Base-by-base conservation (phyloP, 2,888 invertebrate genomes). In the Pycnomerus fuliginosus region DNA sequence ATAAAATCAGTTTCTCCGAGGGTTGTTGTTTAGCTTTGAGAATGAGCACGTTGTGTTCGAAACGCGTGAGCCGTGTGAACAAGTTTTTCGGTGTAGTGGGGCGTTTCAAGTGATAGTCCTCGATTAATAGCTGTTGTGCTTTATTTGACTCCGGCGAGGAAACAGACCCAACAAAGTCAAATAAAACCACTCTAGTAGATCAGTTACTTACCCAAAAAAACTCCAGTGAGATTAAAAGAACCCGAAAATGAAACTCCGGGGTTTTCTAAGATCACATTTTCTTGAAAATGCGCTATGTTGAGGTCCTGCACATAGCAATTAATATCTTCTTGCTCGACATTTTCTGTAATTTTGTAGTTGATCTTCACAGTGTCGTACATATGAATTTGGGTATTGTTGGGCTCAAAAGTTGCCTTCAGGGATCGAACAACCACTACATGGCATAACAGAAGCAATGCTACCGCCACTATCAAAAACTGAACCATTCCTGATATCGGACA, bases 401-500 rank as follows among this genome's bases (percentile, higher is more conserved):
- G 61, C 25, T 61, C 55, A 41, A 68, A 64, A 3, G 53, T 40
- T 3, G 69, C 46, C 28, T 53, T 54, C 55, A 63, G 55, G 44
- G 58, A 50, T 33, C 55, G 50, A 16, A 59, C 64, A 1, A 64
- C 39, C 2, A 56, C 56, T 3, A 64, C 47, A 36, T 67, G 58
- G 43, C 65, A 59, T 3, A 64, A 24, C 16, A 68, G 51, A 4
- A 65, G 49, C 32, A 68, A 32, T 4, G 59, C 55, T 23, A 65
- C 51, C 12, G 68, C 37, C 14, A 68, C 49, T 36, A 67, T 58
- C 7, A 68, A 49, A 31, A 67, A 62, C 46, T 69, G 68, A 11
- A 64, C 52, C 29, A 63, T 42, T 31, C 61, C 61, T 16, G 67
- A 65, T 54, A 70, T 55, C 2, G 68, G 70, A 58, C 69, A 69